A percentile compares a stretch with the other conserved stretches of the same genome.
Conservation (phyloP, 1,140 invertebrate genomes). For the Ruditapes philippinarum region DNA sequence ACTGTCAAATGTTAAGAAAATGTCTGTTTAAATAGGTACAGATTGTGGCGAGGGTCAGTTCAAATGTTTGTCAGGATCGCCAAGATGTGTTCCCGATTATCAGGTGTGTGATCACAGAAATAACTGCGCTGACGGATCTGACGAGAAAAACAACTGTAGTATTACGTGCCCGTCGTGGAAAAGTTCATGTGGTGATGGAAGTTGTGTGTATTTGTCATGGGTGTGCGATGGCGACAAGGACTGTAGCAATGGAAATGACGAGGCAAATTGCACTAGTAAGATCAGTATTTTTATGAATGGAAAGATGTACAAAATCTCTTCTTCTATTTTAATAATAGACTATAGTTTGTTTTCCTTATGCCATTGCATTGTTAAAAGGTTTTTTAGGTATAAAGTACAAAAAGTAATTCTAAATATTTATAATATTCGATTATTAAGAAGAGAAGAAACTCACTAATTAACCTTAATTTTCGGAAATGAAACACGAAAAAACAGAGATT, state of each 20-base stretch:
- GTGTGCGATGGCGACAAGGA: constrained; percentile 79
- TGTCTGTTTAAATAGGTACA: constrained; percentile 19
- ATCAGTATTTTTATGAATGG: no score
- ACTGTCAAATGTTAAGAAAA: no score
- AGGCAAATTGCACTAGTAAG: constrained; percentile 75
- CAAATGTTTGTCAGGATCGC: constrained; percentile 5
- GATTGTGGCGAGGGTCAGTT: constrained; percentile 33
- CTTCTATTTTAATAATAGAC: background rate
- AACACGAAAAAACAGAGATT: no score
- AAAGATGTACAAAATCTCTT: no score
- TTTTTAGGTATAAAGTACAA: no score
- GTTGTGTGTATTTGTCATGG: constrained; percentile 77
- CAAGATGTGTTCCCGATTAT: constrained; percentile 70
- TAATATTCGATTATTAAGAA: no score
- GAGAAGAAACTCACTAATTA: no score
- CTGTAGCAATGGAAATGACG: constrained; percentile 85
- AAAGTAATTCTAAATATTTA: no score
- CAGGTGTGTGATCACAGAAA: constrained; percentile 70
- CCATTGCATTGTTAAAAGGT: no score
- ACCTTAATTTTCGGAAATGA: no score
- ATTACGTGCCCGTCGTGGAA: constrained; percentile 24
- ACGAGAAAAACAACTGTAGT: constrained; percentile 61
- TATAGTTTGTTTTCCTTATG: background rate
- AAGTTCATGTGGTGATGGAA: constrained; percentile 64
- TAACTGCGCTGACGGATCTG: constrained; percentile 71